A percentile compares a stretch with the other conserved stretches of the same genome.
Evolutionary conservation across 2,797 vertebrate species (phyloP).

Genomic region (Threskiornis aethiopicus): DNA sequence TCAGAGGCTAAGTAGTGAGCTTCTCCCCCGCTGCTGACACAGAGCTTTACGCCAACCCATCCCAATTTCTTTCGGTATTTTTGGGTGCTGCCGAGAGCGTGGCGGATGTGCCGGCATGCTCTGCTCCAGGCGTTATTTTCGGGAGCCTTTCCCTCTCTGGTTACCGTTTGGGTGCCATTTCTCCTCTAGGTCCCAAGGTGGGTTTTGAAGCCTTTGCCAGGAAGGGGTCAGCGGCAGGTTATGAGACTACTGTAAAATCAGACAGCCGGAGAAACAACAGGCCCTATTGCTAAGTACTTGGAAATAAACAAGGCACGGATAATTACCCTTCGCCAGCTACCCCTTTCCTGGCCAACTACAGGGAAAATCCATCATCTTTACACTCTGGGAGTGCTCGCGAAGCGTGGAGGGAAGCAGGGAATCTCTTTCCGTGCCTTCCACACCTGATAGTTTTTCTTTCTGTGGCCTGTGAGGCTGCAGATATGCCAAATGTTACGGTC

Average conservation of each 20-base stretch:
- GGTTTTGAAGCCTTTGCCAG: neutral
- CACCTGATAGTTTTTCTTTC: neutral
- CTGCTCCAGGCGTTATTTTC: fast-evolving
- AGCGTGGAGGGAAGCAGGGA: neutral
- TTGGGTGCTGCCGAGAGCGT: neutral
- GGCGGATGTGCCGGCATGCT: neutral
- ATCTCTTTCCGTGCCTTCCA: neutral
- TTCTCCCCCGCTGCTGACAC: neutral
- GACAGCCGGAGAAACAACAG: constrained; percentile 50
- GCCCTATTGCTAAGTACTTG: constrained; percentile 9
- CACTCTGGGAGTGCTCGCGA: fast-evolving
- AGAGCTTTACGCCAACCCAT: neutral
- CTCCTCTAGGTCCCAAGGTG: neutral
- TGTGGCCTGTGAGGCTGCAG: neutral
- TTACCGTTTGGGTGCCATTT: neutral
- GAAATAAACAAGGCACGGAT: constrained; percentile 37
- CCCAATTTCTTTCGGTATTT: neutral
- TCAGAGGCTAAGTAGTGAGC: fast-evolving
- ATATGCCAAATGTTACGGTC: neutral
- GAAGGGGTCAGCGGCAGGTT: constrained; percentile 1
- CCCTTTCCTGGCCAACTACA: constrained; percentile 18
- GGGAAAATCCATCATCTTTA: constrained; percentile 52
- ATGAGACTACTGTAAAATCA: constrained; percentile 36
- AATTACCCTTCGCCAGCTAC: constrained; percentile 7
- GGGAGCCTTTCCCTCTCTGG: neutral